Evolutionary conservation across 2,113 vertebrate genomes (phyloP), one percentile per base, ranked within the genome.

Genomic region (Abramis brama): DNA sequence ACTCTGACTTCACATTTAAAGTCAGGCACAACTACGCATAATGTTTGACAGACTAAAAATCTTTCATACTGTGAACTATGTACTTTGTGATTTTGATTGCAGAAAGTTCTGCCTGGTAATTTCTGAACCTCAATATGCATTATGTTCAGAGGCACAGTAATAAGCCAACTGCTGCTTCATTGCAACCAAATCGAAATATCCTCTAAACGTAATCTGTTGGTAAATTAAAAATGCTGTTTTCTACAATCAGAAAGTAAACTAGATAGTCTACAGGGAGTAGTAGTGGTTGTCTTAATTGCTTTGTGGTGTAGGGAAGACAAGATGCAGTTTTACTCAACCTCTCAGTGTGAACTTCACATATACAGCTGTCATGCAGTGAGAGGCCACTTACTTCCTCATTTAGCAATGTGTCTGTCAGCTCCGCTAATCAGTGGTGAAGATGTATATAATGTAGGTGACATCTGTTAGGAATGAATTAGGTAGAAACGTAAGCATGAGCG

Each of bases 201-300:
- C 90, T 88, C 89, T 88, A 90, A 93, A 88, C 85, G 87, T 88
- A 93, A 91, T 89, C 86, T 90, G 85, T 64, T 86, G 21, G 77
- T 87, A 91, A 93, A 93, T 89, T 92, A 87, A 89, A 86, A 79
- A 68, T 76, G 59, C 39, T 86, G 86, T 87, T 27, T 81, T 89
- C 81, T 45, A 87, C 86, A 93, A 92, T 93, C 91, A 89, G 87
- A 91, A 93, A 93, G 91, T 90, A 93, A 87, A 88, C 82, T 60
- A 88, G 87, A 87, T 52, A 50, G 83, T 78, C 88, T 91, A 36
- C 12, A 33, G 64, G 66, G 47, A 73, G 68, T 83, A 60, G 81
- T 80, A 89, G 78, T 57, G 64, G 74, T 82, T 66, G 84, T 87
- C 84, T 89, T 86, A 87, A 91, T 86, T 86, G 86, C 86, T 88